Conservation (phyloP, 2,888 invertebrate species). For the Oegoconia quadripuncta region DNA sequence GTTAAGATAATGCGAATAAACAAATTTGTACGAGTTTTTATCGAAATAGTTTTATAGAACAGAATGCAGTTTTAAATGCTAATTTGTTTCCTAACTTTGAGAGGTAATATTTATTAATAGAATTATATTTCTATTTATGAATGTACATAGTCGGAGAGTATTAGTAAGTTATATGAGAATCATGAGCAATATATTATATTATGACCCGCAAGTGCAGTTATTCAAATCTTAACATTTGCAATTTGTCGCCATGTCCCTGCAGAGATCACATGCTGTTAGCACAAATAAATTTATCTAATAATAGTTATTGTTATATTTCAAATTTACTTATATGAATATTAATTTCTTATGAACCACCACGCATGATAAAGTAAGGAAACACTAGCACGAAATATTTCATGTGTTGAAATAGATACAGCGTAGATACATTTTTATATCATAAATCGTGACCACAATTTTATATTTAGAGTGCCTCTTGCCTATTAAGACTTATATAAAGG, state of each 20-base stretch:
- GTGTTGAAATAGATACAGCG: slow-evolving; percentile 63
- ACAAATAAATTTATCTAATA: slow-evolving; percentile 48
- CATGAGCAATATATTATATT: slow-evolving; percentile 58
- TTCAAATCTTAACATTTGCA: slow-evolving; percentile 78
- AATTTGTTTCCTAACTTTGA: slow-evolving; percentile 81
- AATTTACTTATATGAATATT: slow-evolving; percentile 29
- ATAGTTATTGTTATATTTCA: slow-evolving; percentile 3
- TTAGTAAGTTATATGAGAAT: slow-evolving; percentile 57
- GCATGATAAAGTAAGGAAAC: slow-evolving; percentile 60
- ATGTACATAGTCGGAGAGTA: slow-evolving; percentile 66
- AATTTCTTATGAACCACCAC: slow-evolving; percentile 53
- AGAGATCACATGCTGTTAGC: slow-evolving; percentile 70
- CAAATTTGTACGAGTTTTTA: slow-evolving; percentile 77
- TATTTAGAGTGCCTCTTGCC: slow-evolving; percentile 83
- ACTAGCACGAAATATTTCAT: slow-evolving; percentile 68
- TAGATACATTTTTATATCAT: slow-evolving; percentile 73
- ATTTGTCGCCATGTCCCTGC: slow-evolving; percentile 66
- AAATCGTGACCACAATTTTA: slow-evolving; percentile 80
- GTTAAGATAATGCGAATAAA: slow-evolving; percentile 67
- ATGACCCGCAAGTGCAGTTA: slow-evolving; percentile 75
- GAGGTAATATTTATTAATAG: slow-evolving; percentile 82
- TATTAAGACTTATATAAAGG: slow-evolving; percentile 80
- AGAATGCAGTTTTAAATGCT: slow-evolving; percentile 68
- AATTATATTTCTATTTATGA: slow-evolving; percentile 81
- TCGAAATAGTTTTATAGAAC: slow-evolving; percentile 77